Evolutionary conservation across 2,113 vertebrate species (phyloP).

Genomic region (Cervus canadensis): DNA sequence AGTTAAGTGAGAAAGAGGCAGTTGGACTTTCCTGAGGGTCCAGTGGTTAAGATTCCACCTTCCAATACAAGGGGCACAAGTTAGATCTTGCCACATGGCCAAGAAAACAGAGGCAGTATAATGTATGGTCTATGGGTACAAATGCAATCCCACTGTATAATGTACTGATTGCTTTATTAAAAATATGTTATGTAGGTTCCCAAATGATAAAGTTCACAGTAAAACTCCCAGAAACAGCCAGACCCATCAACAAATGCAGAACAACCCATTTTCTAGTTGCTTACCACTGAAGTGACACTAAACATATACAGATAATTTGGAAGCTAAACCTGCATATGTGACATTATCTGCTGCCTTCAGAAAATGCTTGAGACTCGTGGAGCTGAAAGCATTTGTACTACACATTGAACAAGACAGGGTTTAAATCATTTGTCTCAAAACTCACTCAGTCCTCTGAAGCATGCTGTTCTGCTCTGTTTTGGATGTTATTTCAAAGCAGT

Average conservation of each 20-base stretch:
- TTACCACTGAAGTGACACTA: neutral
- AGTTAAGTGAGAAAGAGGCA: no score
- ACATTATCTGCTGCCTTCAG: neutral
- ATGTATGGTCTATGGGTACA: neutral
- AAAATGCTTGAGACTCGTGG: neutral
- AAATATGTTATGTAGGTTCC: neutral
- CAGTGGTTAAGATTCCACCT: neutral
- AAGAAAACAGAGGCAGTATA: neutral
- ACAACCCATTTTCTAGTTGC: neutral
- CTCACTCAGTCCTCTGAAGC: fast-evolving
- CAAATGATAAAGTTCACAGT: neutral
- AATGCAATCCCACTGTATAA: no score
- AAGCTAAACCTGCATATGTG: neutral
- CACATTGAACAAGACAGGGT: fast-evolving
- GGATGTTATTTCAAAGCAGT: neutral
- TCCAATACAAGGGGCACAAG: neutral
- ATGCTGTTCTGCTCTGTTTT: neutral
- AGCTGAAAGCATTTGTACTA: no score
- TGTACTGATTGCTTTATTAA: neutral
- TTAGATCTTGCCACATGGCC: neutral
- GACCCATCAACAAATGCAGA: fast-evolving
- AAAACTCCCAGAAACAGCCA: neutral
- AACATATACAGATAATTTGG: no score
- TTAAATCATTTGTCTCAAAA: neutral
- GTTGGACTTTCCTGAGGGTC: neutral